Base-by-base conservation (phyloP, 1,140 invertebrate species). In the Drosophila nigromelanica region DNA sequence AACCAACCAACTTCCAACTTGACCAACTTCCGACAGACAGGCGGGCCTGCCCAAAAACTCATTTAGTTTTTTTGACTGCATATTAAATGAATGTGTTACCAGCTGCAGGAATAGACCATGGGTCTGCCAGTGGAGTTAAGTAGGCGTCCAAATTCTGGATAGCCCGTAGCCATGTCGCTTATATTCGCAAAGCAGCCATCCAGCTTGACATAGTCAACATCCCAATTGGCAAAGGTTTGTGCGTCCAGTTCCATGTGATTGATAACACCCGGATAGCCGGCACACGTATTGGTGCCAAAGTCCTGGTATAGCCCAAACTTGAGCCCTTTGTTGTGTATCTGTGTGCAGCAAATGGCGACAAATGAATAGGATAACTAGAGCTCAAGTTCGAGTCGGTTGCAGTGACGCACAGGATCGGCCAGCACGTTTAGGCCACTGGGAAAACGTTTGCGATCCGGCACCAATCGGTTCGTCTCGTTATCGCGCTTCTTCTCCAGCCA, bases 231-330 rank as follows among this genome's bases (percentile, higher is more conserved):
- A 92, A 98, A 98, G 3, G 96, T 96, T 51, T 96, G 83, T 0
- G 97, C 96, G 92, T 98, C 97, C n/a, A 93, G 79, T 76, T 95
- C 92, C 91, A 97, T 93, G 78, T 96, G 93, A 24, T 95, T 94
- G 8, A 96, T 92, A 70, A 95, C 96, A 10, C 97, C 97, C 0
- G 97, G 97, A 92, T 97, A 98, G 0, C 96, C 97, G 0, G 93
- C 95, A 76, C 97, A 98, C 0, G 97, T 98, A 43, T 94, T 90
- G 6, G 93, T 96, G 2, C 97, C 97, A 92, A 95, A 97, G 90
- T 98, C 97, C 90, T 96, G 95, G 92, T 98, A 98, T 77, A 98
- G 95, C 1, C 97, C 97, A 85, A 98, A 96, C 92, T 97, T 97
- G 11, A 98, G 91, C 0, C 96, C 96, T 91, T 94, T 94, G 5